Base-by-base conservation (phyloP, 2,888 invertebrate genomes). In the Hirtodrosophila duncani region DNA sequence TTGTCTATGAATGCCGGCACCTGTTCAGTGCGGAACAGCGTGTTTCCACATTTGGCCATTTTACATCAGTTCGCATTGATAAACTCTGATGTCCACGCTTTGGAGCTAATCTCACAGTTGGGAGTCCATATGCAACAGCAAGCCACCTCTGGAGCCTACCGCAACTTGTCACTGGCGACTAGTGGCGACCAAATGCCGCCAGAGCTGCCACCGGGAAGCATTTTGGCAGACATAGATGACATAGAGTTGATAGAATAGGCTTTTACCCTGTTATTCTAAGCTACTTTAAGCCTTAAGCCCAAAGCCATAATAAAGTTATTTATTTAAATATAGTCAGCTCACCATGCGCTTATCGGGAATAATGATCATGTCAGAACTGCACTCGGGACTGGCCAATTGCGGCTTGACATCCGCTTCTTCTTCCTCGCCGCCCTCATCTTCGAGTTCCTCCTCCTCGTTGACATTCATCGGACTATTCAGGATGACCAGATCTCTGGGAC, bases 101-200 rank as follows among this genome's bases (percentile, higher is more conserved):
- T 84, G 48, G 81, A 84, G 38, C 45, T 85, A 49, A 81, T 84
- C 55, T 81, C 80, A 14, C 81, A 84, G 43, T 45, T 85, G 24
- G 84, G 83, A 30, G 83, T 83, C 2, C 84, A 85, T 29, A 78
- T 85, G 78, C 84, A 81, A 41, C 77, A 74, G 16, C 83, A 84
- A 56, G 83, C 83, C 1, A 66, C 69, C n/a, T 58, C 65, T 1
- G 83, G 83, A 13, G 83, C 78, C 14, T 84, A 84, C 34, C 67
- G 65, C 3, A 60, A 70, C 4, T 46, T 80, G n/a, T 63, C 81
- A 11, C 52, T 82, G 57, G 67, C 80, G 10, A 34, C 71, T 17
- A 45, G n/a, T n/a, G 27, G 42, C 0, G 66, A 60, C 1, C 29
- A 36, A 4, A 41, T 56, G 8, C 23, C 55, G 0, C 30, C 65